phyloP scores from a whole-genome alignment of 2,888 invertebrate genomes.

The Cephus pulcher region DNA sequence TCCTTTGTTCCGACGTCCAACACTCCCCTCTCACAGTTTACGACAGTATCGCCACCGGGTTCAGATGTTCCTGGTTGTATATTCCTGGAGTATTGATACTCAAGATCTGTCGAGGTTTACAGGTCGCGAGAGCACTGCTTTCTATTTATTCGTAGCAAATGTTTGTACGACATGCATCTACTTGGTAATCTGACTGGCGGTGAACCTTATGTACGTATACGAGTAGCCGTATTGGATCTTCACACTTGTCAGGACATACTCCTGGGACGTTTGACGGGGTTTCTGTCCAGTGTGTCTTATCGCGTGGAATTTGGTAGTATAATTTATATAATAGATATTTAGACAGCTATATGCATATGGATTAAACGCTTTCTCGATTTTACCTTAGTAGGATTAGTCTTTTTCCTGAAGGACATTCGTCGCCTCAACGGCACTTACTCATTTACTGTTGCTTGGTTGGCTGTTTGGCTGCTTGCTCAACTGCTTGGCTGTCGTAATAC shows the following conservation, averaged over 20 bases:
- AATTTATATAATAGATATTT: not conserved
- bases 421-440: not conserved
- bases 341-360: not conserved
- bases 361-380: not conserved
- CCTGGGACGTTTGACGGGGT: not conserved
- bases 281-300: not conserved
- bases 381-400: not conserved
- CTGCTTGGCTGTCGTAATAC: not conserved
- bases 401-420: not conserved
- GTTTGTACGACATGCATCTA: not conserved
- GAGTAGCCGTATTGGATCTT: not conserved
- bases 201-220: not conserved
- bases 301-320: not conserved
- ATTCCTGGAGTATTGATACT: not conserved
- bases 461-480: not conserved
- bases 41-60: not conserved
- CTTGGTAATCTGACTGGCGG: not conserved
- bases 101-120: slow-evolving; percentile 4
- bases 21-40: not conserved
- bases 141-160: slow-evolving; percentile 3
- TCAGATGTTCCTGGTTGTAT: not conserved
- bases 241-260: not conserved
- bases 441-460: not conserved
- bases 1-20: not conserved
- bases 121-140: not conserved